Evolutionary conservation across 2,888 invertebrate genomes (phyloP).

Genomic region (Gastrophysa polygoni): DNA sequence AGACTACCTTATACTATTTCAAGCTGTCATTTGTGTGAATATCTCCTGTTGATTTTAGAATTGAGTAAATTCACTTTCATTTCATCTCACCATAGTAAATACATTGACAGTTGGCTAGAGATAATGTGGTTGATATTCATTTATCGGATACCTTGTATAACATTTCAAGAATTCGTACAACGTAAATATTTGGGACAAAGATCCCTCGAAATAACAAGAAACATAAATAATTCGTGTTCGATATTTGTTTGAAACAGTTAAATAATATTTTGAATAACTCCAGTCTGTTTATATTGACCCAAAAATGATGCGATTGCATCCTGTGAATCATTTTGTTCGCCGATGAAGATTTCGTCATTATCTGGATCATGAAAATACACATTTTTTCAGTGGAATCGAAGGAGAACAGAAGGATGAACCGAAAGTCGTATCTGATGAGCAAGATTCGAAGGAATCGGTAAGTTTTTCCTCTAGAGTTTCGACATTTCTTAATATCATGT

Average conservation of each 20-base stretch:
- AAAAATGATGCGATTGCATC: background rate
- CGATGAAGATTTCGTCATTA: background rate
- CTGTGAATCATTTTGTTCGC: too few species aligned
- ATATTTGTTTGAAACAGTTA: background rate
- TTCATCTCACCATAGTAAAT: too few species aligned
- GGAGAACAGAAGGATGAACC: conserved; percentile 30
- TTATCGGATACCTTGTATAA: too few species aligned
- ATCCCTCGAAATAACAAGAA: background rate
- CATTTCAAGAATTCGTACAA: too few species aligned
- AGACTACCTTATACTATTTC: too few species aligned
- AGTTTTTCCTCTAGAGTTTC: conserved; percentile 12
- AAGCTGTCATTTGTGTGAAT: too few species aligned
- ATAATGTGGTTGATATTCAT: too few species aligned
- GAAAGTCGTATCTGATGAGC: conserved; percentile 28
- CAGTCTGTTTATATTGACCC: background rate
- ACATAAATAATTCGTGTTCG: background rate
- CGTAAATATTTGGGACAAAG: too few species aligned
- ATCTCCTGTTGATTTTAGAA: too few species aligned
- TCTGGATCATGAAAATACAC: conserved; percentile 4
- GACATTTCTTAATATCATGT: too few species aligned
- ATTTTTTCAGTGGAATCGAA: conserved; percentile 29
- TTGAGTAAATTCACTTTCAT: too few species aligned
- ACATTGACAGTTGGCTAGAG: too few species aligned
- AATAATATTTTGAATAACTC: background rate
- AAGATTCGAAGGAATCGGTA: conserved; percentile 32